These are phyloP conservation scores for Pseudorasbora parva DNA, from an alignment of 2,113 vertebrate species.

Conservation along the genomic window DNA sequence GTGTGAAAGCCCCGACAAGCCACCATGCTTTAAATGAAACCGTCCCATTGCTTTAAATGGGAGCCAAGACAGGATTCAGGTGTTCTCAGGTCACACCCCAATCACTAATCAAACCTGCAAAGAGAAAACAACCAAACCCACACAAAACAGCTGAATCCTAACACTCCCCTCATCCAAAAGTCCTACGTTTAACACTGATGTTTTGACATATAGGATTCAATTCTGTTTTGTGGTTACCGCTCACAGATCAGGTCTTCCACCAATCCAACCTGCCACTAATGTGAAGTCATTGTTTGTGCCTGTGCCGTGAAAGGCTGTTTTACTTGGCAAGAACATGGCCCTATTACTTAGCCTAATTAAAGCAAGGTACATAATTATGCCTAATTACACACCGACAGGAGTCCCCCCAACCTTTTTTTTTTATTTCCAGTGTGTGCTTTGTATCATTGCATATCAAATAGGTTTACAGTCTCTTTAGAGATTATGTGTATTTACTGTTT, in stretches of 20 bases:
- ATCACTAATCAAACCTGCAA: no score
- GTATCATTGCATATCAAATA: constrained; percentile 56
- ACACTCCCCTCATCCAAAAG: neutral
- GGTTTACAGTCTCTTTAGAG: constrained; percentile 52
- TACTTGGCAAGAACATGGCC: constrained; percentile 65
- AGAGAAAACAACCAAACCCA: no score
- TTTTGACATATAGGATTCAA: neutral
- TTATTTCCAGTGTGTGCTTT: constrained; percentile 52
- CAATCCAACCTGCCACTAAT: constrained; percentile 59
- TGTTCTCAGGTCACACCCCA: no score
- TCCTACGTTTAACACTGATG: constrained; percentile 1
- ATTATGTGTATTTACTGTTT: constrained; percentile 32
- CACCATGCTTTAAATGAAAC: no score
- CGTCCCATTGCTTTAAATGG: no score
- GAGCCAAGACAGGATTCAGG: no score
- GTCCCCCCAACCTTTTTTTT: constrained; percentile 26
- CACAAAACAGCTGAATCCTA: no score
- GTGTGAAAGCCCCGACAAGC: no score
- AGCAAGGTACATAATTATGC: constrained; percentile 65
- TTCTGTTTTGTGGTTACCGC: constrained; percentile 25
- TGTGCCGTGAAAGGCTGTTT: constrained; percentile 64
- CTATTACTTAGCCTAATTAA: constrained; percentile 67
- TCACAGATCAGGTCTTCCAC: constrained; percentile 45
- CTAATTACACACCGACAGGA: constrained; percentile 65
- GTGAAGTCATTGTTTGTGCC: constrained; percentile 61